Evolutionary conservation across 1,140 invertebrate species (phyloP), one percentile per base, ranked within the genome.

Genomic region (Pseudomyrmex pallidus): DNA sequence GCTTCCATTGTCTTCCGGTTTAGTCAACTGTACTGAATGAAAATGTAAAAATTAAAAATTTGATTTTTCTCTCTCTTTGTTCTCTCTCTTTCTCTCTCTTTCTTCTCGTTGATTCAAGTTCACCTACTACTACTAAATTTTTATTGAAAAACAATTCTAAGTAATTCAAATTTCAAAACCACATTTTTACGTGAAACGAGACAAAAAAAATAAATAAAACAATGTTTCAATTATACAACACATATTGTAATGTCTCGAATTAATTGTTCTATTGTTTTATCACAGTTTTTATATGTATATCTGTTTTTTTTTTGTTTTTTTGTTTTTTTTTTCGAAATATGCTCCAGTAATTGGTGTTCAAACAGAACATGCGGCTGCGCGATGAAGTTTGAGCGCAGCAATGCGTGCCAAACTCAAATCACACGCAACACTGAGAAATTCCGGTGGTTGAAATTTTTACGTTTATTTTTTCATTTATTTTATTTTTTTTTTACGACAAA

Each of bases 1-100:
- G 13, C 66, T 50, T 57, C 52, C 52, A 78, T 78, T 78, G 64
- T 78, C 44, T 78, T 80, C 22, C 56, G 76, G 57, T 70, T 59
- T 35, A 15, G 44, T 4, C 20, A 46, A 25, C 52, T 2, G 17
- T 15, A 9, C 5, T 59, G 22, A 80, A 46, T 50, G 10, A 20
- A 78, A 78, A 48, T 48, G 52, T 61, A 70, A 59, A 52, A 35
- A 70, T 70, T 70, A 59, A 8, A n/a, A 35, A 78, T 17, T 15
- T 10, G 13, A 35, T 35, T 35, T 35, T 7, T 5, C 35, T 0
- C 35, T 35, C 5, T 35, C 35, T 35, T 35, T 35, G 35, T 35
- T 35, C 0, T 35, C 3, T 25, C 25, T 25, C 25, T 4, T 0
- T 25, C 25, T 25, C 25, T 35, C 5, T 35, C 35, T 35, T 5